phyloP scores from a whole-genome alignment of 2,797 vertebrate species.

The Kryptolebias ocellatus region DNA sequence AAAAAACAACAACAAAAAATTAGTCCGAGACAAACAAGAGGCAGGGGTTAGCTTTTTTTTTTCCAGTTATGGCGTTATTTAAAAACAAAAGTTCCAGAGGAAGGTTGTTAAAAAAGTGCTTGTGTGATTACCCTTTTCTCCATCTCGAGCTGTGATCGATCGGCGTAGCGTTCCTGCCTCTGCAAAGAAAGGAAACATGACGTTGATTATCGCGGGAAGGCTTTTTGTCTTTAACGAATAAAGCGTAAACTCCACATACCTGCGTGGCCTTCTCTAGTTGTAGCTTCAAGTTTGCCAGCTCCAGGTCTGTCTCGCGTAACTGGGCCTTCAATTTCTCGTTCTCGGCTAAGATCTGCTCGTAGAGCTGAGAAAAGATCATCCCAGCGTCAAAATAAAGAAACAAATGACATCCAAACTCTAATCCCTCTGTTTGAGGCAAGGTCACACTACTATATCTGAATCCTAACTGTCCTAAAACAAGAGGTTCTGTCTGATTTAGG shows the following conservation, averaged over 20 bases:
- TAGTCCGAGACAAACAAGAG: conserved; percentile 31
- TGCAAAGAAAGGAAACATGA: conserved; percentile 66
- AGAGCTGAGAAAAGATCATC: conserved; percentile 82
- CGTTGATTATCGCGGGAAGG: background rate
- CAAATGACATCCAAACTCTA: no score
- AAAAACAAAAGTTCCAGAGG: background rate
- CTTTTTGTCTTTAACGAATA: background rate
- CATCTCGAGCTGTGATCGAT: conserved; percentile 98
- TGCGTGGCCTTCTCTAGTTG: conserved; percentile 98
- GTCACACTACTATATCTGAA: no score
- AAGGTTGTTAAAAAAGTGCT: background rate
- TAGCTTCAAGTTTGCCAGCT: conserved; percentile 94
- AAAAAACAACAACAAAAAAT: background rate
- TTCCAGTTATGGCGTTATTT: background rate
- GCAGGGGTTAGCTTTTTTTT: conserved; percentile 3
- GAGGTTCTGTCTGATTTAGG: no score
- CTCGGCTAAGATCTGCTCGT: conserved; percentile 96
- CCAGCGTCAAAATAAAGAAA: background rate
- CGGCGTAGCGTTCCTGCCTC: conserved; percentile 98
- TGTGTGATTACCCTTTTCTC: conserved; percentile 95
- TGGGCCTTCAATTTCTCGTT: conserved; percentile 98
- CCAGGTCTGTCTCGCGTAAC: conserved; percentile 95
- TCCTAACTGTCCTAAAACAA: no score
- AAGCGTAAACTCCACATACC: conserved; percentile 71
- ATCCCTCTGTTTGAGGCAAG: no score